These are phyloP conservation scores for Balearica regulorum DNA, from an alignment of 2,797 vertebrate species.

Conservation along the genomic window DNA sequence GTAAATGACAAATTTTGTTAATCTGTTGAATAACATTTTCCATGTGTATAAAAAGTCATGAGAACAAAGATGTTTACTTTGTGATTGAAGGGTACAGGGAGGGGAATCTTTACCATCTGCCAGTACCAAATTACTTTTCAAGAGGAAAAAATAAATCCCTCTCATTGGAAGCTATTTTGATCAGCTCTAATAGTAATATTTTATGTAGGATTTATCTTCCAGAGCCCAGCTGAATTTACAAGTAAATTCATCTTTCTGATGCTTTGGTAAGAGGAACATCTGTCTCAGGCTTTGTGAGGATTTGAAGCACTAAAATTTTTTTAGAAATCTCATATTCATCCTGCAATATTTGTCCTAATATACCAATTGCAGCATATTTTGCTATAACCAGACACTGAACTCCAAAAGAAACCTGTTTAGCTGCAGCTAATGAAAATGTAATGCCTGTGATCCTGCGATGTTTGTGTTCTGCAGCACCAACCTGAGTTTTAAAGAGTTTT, in stretches of 20 bases:
- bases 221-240: constrained; percentile 5
- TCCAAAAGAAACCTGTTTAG: constrained; percentile 2
- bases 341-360: constrained; percentile 1
- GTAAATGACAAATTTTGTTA: neutral
- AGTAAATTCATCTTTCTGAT: constrained; percentile 27
- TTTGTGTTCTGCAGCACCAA: neutral
- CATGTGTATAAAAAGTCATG: neutral
- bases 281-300: constrained; percentile 1
- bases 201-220: constrained; percentile 35
- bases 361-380: neutral
- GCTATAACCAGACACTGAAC: neutral
- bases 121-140: constrained; percentile 48
- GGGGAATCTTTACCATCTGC: constrained; percentile 51
- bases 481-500: neutral
- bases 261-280: constrained; percentile 40
- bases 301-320: neutral
- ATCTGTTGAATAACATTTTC: constrained; percentile 15
- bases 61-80: constrained; percentile 7
- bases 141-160: constrained; percentile 23
- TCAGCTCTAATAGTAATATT: constrained; percentile 44
- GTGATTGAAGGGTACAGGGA: constrained; percentile 6
- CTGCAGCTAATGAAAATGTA: constrained; percentile 34
- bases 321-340: constrained; percentile 7
- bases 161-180: constrained; percentile 40
- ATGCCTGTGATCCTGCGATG: neutral